Base-by-base conservation (phyloP, 2,888 invertebrate genomes). In the Archips xylosteana region DNA sequence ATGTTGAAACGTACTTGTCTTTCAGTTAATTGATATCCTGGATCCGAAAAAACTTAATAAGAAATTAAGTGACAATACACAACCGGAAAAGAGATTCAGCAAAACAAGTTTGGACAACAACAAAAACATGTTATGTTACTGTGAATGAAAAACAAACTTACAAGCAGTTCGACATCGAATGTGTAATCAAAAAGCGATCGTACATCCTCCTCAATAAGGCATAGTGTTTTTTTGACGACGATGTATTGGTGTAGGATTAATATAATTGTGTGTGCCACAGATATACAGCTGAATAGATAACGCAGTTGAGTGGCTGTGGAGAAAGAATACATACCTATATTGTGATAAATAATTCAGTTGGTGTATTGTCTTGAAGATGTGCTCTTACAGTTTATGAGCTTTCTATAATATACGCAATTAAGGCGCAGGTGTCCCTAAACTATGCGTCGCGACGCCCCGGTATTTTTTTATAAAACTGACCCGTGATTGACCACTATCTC, bases 61-160 rank as follows among this genome's bases (percentile, higher is more conserved):
- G 12, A 57, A 57, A 57, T 57, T 8, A 23, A 45, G 32, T 32
- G 32, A 47, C 47, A 45, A 57, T n/a, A 36, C 49, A 4, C 36
- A 34, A 9, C 10, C 51, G 51, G 34, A 51, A 51, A 51, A 65
- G 36, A 51, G 36, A 51, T 65, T 51, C 51, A 51, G 65, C 51
- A 65, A 51, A 51, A 65, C 47, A 65, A 36, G 65, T 65, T 65
- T 51, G n/a, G n/a, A 34, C 65, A 63, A 63, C 47, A 63, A 63
- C 47, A 47, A 51, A 65, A 65, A 51, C 65, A 65, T 34, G 65
- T 65, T 65, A 36, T 42, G 62, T 36, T 51, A 63, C 49, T 51
- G 51, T 65, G 65, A 65, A 65, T 65, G 65, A 65, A 64, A 32
- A 64, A 49, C 65, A 51, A 15, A 59, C 36, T 23, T 45, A 32